A percentile compares a stretch with the other conserved stretches of the same genome.
These are phyloP conservation scores for Linyphia triangularis DNA, from an alignment of 2,888 invertebrate species.

Conservation along the genomic window DNA sequence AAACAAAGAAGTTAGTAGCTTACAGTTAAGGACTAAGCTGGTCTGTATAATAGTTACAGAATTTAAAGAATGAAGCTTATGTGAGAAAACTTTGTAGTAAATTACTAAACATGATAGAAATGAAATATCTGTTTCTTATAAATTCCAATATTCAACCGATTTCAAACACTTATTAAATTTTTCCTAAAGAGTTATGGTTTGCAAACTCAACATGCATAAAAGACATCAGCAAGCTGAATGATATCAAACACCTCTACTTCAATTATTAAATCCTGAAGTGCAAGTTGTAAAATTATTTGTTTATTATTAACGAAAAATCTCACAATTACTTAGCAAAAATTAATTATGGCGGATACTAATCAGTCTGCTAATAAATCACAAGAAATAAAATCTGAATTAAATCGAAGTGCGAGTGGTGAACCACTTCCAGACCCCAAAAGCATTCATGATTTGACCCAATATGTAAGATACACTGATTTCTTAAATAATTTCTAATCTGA, in stretches of 20 bases:
- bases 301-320: not conserved
- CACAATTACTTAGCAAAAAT: not conserved
- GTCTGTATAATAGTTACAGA: too few relatives aligned
- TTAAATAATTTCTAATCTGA: not conserved
- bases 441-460: constrained; percentile 75
- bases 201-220: too few relatives aligned
- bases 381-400: constrained; percentile 70
- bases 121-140: too few relatives aligned
- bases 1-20: too few relatives aligned
- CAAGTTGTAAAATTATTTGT: not conserved
- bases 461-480: constrained; percentile 51
- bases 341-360: constrained; percentile 64
- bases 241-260: constrained; percentile 10
- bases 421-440: constrained; percentile 74
- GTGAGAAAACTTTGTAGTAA: too few relatives aligned
- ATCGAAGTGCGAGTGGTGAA: constrained; percentile 65
- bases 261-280: not conserved
- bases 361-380: constrained; percentile 62
- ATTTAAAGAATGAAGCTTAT: too few relatives aligned
- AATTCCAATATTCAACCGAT: too few relatives aligned
- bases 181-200: too few relatives aligned
- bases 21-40: too few relatives aligned
- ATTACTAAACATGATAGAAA: too few relatives aligned
- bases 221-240: too few relatives aligned
- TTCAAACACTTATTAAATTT: too few relatives aligned